Conservation (phyloP, 2,113 vertebrate species). For the Tupaia chinensis region DNA sequence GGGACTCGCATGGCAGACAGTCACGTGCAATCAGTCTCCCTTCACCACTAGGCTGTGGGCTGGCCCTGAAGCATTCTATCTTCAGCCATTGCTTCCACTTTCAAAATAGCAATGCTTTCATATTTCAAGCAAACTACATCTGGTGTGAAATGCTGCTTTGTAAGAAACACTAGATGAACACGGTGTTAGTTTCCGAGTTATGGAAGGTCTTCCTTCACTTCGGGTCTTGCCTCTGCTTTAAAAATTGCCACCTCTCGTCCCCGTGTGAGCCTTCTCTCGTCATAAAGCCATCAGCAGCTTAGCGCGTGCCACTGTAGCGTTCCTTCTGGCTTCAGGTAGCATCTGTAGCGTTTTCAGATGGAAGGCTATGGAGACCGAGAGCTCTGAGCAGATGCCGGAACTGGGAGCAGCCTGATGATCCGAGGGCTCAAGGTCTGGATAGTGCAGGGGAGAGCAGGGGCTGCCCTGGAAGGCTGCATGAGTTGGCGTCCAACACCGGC, state of each 20-base stretch:
- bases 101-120: not conserved
- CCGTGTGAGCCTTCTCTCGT: not conserved
- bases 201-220: not conserved
- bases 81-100: not conserved
- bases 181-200: not conserved
- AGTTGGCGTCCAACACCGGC: no score
- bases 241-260: not conserved
- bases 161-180: not conserved
- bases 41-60: no score
- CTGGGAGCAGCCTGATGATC: no score
- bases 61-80: not conserved
- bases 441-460: no score
- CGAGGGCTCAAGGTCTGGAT: no score
- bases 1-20: no score
- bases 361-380: not conserved
- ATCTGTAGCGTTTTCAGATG: not conserved
- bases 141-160: not conserved
- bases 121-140: fast-evolving
- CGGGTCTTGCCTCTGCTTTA: not conserved
- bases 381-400: no score
- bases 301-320: not conserved
- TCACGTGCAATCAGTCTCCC: no score
- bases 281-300: not conserved
- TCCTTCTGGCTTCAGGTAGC: not conserved
- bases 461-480: fast-evolving